Conservation (phyloP, 2,888 invertebrate species). For the Drosophila stalkeri region DNA sequence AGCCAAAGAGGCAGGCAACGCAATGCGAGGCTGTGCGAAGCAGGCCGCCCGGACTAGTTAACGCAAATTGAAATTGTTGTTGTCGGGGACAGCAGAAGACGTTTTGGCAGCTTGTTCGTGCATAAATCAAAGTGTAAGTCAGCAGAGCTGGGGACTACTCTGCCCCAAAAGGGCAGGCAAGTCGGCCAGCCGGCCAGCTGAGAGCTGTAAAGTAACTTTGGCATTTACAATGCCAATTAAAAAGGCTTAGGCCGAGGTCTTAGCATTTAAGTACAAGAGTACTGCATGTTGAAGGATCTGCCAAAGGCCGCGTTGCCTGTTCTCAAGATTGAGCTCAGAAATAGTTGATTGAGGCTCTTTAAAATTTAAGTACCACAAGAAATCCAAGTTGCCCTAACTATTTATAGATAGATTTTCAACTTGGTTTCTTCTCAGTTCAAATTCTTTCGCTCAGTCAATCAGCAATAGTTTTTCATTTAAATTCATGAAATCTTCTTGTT, state of each 20-base stretch:
- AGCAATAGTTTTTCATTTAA: too few relatives aligned
- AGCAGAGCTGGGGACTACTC: conserved; percentile 2
- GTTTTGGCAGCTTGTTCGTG: conserved; percentile 69
- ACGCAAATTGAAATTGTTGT: conserved; percentile 70
- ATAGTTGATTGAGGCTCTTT: conserved; percentile 1
- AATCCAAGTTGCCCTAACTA: background rate
- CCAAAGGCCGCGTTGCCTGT: conserved; percentile 20
- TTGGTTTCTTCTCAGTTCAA: background rate
- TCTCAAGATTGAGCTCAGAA: background rate
- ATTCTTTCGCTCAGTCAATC: too few relatives aligned
- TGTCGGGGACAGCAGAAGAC: conserved; percentile 56
- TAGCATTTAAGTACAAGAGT: conserved; percentile 40
- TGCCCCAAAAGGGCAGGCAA: background rate
- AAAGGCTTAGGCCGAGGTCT: conserved; percentile 57
- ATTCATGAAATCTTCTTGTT: background rate
- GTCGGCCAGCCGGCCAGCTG: conserved; percentile 27
- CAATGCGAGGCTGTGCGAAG: conserved; percentile 45
- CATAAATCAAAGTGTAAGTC: conserved; percentile 64
- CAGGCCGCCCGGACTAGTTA: conserved; percentile 63
- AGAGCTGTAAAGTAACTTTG: conserved; percentile 49
- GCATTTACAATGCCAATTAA: conserved; percentile 65
- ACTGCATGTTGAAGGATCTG: conserved; percentile 28
- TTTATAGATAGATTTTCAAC: background rate
- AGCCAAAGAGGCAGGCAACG: background rate
- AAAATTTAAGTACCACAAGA: background rate